A percentile compares a stretch with the other conserved stretches of the same genome.
Conservation (phyloP, 2,888 invertebrate genomes). For the Cheilosia vulpina region DNA sequence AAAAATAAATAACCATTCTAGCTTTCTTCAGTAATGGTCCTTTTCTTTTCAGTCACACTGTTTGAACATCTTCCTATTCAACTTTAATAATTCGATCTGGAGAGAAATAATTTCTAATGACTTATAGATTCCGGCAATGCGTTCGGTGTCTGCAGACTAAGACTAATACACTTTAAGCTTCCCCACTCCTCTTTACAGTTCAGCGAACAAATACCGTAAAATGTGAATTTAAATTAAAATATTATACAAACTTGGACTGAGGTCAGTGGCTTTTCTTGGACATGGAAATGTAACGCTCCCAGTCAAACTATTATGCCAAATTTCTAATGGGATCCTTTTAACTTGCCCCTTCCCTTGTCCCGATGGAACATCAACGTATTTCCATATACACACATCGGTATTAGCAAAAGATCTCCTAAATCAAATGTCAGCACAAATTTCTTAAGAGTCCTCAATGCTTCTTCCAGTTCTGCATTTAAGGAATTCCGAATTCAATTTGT, state of each 20-base stretch:
- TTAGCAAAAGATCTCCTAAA: constrained; percentile 48
- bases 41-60: too few relatives aligned
- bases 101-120: too few relatives aligned
- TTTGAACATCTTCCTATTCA: too few relatives aligned
- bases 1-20: too few relatives aligned
- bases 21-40: too few relatives aligned
- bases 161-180: too few relatives aligned
- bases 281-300: constrained; percentile 17
- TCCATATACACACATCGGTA: constrained; percentile 6
- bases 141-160: too few relatives aligned
- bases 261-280: background rate
- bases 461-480: constrained; percentile 27
- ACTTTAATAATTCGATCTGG: too few relatives aligned
- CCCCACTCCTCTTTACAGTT: too few relatives aligned
- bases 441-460: constrained; percentile 35
- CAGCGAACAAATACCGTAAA: constrained; percentile 4
- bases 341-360: background rate
- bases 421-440: constrained; percentile 59
- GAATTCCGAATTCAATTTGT: constrained; percentile 69
- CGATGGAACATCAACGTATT: constrained; percentile 45
- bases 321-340: too few relatives aligned
- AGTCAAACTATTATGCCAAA: constrained; percentile 16
- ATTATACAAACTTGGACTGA: constrained; percentile 29
- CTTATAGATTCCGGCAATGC: too few relatives aligned
- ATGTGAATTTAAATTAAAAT: constrained; percentile 51